These are phyloP conservation scores for Myocastor coypus DNA, from an alignment of 2,113 vertebrate genomes.

Conservation along the genomic window DNA sequence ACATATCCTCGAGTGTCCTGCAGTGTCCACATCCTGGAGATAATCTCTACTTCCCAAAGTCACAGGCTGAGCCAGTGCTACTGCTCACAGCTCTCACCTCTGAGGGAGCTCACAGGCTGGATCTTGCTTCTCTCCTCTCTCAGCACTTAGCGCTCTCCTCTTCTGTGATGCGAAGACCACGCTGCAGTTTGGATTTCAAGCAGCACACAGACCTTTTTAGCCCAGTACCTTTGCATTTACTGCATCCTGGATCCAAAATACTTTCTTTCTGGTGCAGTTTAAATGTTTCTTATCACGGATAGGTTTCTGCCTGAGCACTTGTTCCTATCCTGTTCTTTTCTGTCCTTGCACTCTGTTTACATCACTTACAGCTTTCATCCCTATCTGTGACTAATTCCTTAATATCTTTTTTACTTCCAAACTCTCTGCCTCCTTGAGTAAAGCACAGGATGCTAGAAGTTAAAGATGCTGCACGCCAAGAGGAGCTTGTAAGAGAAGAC, in stretches of 20 bases:
- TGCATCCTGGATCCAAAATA: neutral
- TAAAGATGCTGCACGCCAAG: neutral
- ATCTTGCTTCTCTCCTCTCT: neutral
- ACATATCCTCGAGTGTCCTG: neutral
- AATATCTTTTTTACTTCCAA: neutral
- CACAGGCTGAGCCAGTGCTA: accelerated
- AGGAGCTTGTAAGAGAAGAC: neutral
- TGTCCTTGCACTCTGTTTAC: neutral
- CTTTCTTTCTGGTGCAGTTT: neutral
- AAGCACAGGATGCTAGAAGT: neutral
- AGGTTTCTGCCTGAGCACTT: neutral
- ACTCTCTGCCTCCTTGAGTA: neutral
- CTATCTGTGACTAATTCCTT: neutral
- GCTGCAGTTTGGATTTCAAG: neutral
- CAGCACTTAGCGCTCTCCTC: accelerated
- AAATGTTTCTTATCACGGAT: neutral
- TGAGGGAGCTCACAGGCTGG: neutral
- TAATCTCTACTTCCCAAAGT: neutral
- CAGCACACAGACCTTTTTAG: neutral
- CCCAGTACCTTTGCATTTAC: neutral
- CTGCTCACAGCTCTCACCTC: neutral
- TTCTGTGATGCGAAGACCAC: accelerated
- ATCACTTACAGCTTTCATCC: neutral
- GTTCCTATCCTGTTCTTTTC: neutral
- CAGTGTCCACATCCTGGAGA: too few species aligned